Evolutionary conservation across 2,797 vertebrate species (phyloP).

Genomic region (Onychomys leucogaster): DNA sequence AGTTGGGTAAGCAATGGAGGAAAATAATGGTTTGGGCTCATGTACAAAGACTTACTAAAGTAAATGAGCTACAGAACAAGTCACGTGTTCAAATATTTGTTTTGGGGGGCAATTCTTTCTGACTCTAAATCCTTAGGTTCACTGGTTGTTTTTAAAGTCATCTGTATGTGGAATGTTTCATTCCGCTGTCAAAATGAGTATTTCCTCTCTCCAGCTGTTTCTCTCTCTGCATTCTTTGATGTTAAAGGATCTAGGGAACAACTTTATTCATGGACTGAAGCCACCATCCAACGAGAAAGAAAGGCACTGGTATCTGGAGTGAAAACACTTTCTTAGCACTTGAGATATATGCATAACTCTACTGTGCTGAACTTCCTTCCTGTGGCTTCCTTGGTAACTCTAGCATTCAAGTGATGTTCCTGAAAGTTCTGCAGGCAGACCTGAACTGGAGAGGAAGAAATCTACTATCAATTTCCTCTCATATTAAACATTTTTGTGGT

Average conservation of each 20-base stretch:
- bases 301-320: constrained; percentile 69
- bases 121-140: not conserved
- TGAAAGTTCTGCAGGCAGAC: not conserved
- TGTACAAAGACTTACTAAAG: constrained; percentile 45
- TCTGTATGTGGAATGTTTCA: constrained; percentile 60
- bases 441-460: not conserved
- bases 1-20: constrained; percentile 8
- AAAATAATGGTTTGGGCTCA: constrained; percentile 54
- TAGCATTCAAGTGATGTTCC: not conserved
- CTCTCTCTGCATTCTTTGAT: constrained; percentile 78
- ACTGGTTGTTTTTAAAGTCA: constrained; percentile 43
- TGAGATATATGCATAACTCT: not conserved
- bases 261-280: constrained; percentile 77
- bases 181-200: constrained; percentile 66
- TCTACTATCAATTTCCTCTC: not conserved
- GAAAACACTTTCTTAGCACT: constrained; percentile 50
- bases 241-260: constrained; percentile 65
- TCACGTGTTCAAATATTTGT: constrained; percentile 37
- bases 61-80: constrained; percentile 53
- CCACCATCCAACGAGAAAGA: constrained; percentile 64
- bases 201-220: constrained; percentile 60
- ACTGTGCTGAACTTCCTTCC: not conserved
- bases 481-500: not conserved
- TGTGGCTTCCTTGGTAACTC: not conserved
- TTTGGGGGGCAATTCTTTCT: constrained; percentile 43